Base-by-base conservation (phyloP, 2,888 invertebrate species). In the Myopa testacea region DNA sequence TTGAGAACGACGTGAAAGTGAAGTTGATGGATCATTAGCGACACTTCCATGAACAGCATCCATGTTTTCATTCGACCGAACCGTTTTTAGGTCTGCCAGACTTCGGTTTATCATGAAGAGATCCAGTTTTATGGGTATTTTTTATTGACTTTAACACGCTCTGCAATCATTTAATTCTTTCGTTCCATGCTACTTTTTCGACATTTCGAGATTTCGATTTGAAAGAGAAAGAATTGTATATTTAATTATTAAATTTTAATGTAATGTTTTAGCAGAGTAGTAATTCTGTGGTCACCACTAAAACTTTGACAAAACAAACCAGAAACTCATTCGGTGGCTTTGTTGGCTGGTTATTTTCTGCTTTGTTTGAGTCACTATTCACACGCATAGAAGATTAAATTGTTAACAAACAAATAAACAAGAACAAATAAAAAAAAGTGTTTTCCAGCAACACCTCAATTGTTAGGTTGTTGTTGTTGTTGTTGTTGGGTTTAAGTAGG, bases 371-470 rank as follows among this genome's bases (percentile, higher is more conserved):
- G 8, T n/a, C n/a, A 8, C 16, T 12, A 55, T 10, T 55, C 55
- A 12, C 50, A 55, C 55, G 16, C 55, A 55, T 10, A 55, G 10
- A 55, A 16, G 10, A 10, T 62, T 10, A 34, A 62, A 34, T 26
- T 62, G 34, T 62, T 62, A 62, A 62, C 19, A 19, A 62, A 62
- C 26, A 10, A 26, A 26, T 69, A 50, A 69, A 69, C 19, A 14
- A 19, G 26, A 26, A 50, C 10, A 10, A 68, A 68, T n/a, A 45
- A 50, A 40, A 40, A 67, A 50, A 69, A 14, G 19, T 52, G 69
- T 50, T 69, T 37, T 69, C 26, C 69, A 69, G 45, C 69, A 69
- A 69, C 69, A 69, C 50, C 50, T 69, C 26, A 6, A 10, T 26
- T 19, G 34, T 63, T 37, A 34, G 34, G 4, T 67, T 40, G 4